Conservation (phyloP, 2,888 invertebrate genomes). For the Lissonota sp. region DNA sequence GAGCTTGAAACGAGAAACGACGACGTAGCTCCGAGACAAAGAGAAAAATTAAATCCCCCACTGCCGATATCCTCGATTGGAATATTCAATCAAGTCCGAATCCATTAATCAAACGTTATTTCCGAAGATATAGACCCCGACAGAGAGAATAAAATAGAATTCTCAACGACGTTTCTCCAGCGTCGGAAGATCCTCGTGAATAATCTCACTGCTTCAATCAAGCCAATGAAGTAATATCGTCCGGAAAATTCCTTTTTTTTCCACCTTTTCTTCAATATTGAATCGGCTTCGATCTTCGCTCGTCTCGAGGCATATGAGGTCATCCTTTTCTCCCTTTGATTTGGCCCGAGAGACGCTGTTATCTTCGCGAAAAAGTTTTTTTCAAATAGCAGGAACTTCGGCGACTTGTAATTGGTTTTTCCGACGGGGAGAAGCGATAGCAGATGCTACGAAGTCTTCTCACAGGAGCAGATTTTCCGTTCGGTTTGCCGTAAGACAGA, state of each 20-base stretch:
- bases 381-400: slow-evolving; percentile 68
- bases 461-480: slow-evolving; percentile 21
- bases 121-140: background rate
- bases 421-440: slow-evolving; percentile 37
- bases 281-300: too few relatives aligned
- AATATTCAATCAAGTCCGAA: slow-evolving; percentile 23
- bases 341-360: too few relatives aligned
- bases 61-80: background rate
- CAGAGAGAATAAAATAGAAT: too few relatives aligned
- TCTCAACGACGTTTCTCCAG: too few relatives aligned
- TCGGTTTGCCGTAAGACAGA: slow-evolving; percentile 12
- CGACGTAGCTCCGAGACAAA: slow-evolving; percentile 8
- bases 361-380: too few relatives aligned
- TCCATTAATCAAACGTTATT: slow-evolving; percentile 1
- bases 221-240: background rate
- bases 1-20: background rate
- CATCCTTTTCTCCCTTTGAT: too few relatives aligned
- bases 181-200: background rate
- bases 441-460: slow-evolving; percentile 34
- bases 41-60: slow-evolving; percentile 21
- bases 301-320: too few relatives aligned
- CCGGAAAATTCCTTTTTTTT: background rate
- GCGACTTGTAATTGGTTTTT: slow-evolving; percentile 80
- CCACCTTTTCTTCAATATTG: background rate
- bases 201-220: background rate